Conservation (phyloP, 2,888 invertebrate genomes). For the Andrena flavipes region DNA sequence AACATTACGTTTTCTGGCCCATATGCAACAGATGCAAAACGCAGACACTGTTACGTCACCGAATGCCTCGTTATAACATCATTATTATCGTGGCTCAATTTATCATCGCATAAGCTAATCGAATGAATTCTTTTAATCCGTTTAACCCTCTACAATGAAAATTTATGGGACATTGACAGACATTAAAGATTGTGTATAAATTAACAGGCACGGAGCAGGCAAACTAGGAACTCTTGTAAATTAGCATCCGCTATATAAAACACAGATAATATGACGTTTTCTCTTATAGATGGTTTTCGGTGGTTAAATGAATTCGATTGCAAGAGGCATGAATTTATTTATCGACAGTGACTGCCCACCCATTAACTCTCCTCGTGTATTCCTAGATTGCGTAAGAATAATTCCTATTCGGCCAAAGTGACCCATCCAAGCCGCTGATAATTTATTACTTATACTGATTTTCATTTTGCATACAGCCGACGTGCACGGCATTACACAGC, state of each 20-base stretch:
- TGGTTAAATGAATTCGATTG: too few species aligned
- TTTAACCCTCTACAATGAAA: neutral
- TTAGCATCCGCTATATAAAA: too few species aligned
- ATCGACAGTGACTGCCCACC: neutral
- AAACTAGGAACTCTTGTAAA: too few species aligned
- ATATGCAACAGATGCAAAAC: conserved; percentile 63
- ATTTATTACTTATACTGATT: neutral
- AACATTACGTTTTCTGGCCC: conserved; percentile 26
- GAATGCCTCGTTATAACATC: neutral
- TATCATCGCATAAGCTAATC: neutral
- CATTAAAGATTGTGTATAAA: too few species aligned
- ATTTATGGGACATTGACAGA: too few species aligned
- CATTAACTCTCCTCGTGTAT: neutral
- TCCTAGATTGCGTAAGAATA: neutral
- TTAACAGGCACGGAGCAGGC: too few species aligned
- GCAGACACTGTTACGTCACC: conserved; percentile 21
- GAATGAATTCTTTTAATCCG: neutral
- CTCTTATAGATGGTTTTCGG: too few species aligned
- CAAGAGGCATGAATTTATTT: too few species aligned
- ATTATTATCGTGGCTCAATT: neutral
- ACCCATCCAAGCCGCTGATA: neutral
- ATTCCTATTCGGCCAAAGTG: neutral
- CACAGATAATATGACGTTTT: too few species aligned
- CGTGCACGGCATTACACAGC: neutral
- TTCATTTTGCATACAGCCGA: neutral